Percentiles rank a stretch among this genome's conserved stretches.
Evolutionary conservation across 1,140 invertebrate species (phyloP).

Genomic region (Fopius arisanus): DNA sequence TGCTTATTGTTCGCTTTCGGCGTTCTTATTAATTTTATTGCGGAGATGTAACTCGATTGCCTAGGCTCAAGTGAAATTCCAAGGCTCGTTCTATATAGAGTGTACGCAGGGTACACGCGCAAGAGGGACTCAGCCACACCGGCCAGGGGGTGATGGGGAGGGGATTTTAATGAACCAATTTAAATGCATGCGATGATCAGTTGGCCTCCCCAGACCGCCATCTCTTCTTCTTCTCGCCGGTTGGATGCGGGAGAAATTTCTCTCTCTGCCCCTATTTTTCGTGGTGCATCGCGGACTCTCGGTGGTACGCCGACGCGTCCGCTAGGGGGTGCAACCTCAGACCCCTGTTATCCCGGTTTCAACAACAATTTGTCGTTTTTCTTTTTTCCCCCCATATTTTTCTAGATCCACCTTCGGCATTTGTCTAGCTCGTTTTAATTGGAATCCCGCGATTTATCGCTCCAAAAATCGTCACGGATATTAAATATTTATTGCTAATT

Average conservation of each 20-base stretch:
- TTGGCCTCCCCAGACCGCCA: constrained; percentile 60
- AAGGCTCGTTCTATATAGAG: neutral
- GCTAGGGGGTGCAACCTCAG: neutral
- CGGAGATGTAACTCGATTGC: neutral
- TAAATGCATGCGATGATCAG: constrained; percentile 67
- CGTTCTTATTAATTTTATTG: neutral
- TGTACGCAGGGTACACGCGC: constrained; percentile 9
- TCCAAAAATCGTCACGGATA: neutral
- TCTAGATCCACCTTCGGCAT: neutral
- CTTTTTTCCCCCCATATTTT: no score
- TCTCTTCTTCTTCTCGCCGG: constrained; percentile 55
- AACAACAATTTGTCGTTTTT: neutral
- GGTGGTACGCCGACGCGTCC: constrained; percentile 5
- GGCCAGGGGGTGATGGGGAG: constrained; percentile 45
- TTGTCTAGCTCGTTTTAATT: constrained; percentile 4
- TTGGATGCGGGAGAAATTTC: constrained; percentile 32
- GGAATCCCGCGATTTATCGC: neutral
- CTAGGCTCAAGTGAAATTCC: constrained; percentile 5
- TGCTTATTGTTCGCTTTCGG: neutral
- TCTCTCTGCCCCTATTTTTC: constrained; percentile 29
- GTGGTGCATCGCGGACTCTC: constrained; percentile 16
- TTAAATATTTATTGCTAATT: neutral
- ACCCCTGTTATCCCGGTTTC: constrained; percentile 4
- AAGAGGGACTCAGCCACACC: constrained; percentile 14
- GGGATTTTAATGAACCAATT: constrained; percentile 66